Percentiles rank a stretch among this genome's conserved stretches.
Conservation (phyloP, 2,113 vertebrate genomes). For the Opisthocomus hoazin region DNA sequence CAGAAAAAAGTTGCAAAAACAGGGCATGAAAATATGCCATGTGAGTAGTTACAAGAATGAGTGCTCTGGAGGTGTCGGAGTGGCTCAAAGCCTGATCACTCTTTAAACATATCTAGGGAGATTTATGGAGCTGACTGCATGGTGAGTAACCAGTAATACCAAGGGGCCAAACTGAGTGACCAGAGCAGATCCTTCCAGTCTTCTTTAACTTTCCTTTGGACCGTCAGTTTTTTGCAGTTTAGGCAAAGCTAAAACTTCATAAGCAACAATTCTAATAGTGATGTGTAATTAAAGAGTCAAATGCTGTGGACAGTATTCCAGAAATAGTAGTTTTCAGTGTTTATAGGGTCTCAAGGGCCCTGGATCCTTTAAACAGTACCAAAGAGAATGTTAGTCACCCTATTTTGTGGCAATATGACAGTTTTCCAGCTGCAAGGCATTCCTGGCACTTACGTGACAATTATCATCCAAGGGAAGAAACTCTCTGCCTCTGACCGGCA, state of each 20-base stretch:
- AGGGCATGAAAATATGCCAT: not conserved
- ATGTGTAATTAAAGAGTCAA: not conserved
- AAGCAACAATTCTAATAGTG: not conserved
- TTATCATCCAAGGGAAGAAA: not conserved
- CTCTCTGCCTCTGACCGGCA: not conserved
- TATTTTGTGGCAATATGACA: not conserved
- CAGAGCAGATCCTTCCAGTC: not conserved
- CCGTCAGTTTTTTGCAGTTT: not conserved
- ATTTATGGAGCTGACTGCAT: not conserved
- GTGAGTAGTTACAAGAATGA: not conserved
- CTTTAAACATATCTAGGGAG: not conserved
- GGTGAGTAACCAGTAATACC: not conserved
- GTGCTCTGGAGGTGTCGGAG: not conserved
- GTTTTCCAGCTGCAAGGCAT: not conserved
- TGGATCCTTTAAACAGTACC: not conserved
- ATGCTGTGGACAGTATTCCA: not conserved
- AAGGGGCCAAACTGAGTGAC: not conserved
- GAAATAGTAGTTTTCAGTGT: not conserved
- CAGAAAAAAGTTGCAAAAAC: not conserved
- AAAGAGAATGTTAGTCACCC: not conserved
- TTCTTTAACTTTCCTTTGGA: not conserved
- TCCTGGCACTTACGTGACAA: not conserved
- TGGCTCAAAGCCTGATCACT: not conserved
- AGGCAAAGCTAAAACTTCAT: not conserved
- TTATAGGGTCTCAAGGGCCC: not conserved